phyloP scores from a whole-genome alignment of 2,113 vertebrate genomes.

The Ovis aries region DNA sequence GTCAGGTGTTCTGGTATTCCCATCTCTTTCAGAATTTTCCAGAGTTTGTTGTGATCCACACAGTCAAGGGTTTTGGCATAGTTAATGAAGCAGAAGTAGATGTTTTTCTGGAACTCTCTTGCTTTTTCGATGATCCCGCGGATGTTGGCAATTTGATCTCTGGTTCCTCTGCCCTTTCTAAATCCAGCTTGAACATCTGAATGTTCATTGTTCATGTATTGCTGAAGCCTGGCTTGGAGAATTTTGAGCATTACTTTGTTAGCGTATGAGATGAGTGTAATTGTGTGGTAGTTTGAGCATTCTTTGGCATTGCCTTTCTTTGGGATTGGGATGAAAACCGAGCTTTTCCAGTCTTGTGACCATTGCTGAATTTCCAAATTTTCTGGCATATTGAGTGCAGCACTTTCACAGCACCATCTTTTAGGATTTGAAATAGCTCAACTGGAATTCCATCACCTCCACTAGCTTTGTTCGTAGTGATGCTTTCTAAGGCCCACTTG shows the following conservation, averaged over 20 bases:
- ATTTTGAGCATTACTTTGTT: background rate
- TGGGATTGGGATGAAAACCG: background rate
- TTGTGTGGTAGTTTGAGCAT: background rate
- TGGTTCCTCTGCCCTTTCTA: background rate
- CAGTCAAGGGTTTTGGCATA: background rate
- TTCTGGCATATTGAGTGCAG: background rate
- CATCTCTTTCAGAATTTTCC: background rate
- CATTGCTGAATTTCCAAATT: background rate
- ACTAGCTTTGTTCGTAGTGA: background rate
- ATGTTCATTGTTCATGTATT: background rate
- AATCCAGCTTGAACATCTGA: background rate
- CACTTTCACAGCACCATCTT: background rate
- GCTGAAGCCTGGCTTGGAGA: background rate
- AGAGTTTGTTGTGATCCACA: background rate
- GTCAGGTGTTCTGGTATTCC: background rate
- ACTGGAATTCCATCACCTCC: background rate
- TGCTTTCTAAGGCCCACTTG: background rate
- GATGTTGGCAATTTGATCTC: background rate
- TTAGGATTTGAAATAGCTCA: background rate
- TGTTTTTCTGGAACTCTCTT: background rate
- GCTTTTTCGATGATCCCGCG: background rate
- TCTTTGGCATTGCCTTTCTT: background rate
- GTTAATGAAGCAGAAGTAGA: background rate
- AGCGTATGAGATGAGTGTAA: fast-evolving
- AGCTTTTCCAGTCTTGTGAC: background rate